Conservation (phyloP, 2,888 invertebrate species). For the Drosophila anceps region DNA sequence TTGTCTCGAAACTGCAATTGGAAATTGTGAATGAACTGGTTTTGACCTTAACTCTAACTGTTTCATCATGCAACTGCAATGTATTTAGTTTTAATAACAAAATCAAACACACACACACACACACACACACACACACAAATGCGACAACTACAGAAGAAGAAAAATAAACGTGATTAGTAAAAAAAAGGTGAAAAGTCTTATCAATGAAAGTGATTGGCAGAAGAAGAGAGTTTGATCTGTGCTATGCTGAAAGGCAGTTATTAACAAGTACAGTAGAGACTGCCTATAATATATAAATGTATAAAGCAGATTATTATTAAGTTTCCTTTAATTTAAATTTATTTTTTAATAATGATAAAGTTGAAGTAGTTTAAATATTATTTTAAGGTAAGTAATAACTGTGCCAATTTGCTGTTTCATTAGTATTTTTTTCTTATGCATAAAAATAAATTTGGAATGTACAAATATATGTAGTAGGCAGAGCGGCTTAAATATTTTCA, state of each 20-base stretch:
- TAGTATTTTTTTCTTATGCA: not conserved
- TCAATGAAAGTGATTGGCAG: conserved; percentile 21
- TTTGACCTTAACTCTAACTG: conserved; percentile 7
- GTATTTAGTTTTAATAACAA: conserved; percentile 66
- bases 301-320: too few relatives aligned
- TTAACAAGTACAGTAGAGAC: not conserved
- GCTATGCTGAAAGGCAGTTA: not conserved
- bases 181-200: conserved; percentile 43
- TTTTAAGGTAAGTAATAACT: not conserved
- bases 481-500: not conserved
- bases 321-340: not conserved
- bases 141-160: conserved; percentile 60
- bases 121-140: conserved; percentile 49
- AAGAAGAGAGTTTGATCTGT: not conserved
- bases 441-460: not conserved
- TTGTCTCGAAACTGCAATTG: conserved; percentile 41
- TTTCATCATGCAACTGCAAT: conserved; percentile 55
- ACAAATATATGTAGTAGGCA: not conserved
- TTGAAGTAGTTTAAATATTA: not conserved
- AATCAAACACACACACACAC: conserved; percentile 54
- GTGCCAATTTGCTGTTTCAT: not conserved
- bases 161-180: conserved; percentile 78
- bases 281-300: not conserved
- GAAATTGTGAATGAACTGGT: conserved; percentile 55
- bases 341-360: too few relatives aligned